phyloP scores from a whole-genome alignment of 1,140 invertebrate genomes.

The Frieseomelitta varia region DNA sequence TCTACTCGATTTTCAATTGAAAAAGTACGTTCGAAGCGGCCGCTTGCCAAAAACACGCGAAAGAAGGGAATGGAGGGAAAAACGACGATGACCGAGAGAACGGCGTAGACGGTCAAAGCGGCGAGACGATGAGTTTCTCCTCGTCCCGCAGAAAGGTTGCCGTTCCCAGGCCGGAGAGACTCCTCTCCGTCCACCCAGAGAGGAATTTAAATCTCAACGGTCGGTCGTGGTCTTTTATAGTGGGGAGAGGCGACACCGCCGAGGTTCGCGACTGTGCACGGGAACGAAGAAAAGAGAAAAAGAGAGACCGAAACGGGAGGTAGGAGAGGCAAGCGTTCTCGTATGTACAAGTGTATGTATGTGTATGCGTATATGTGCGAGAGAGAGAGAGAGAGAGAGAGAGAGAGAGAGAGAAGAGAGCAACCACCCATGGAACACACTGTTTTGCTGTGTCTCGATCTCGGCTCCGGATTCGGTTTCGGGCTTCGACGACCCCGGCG shows the following conservation, averaged over 20 bases:
- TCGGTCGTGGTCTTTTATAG: slow-evolving; percentile 64
- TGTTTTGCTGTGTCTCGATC: slow-evolving; percentile 24
- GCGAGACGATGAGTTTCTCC: slow-evolving; percentile 44
- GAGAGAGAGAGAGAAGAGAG: slow-evolving; percentile 25
- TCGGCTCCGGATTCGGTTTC: background rate
- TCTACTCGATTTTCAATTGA: background rate
- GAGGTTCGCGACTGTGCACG: slow-evolving; percentile 34
- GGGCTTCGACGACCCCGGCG: background rate
- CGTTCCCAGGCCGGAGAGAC: slow-evolving; percentile 66
- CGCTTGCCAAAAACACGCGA: background rate
- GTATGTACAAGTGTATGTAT: background rate
- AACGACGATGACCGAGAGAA: background rate
- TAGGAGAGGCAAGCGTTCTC: background rate
- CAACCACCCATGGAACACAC: slow-evolving; percentile 29
- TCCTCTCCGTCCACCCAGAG: slow-evolving; percentile 62
- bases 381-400: background rate
- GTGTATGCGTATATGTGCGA: background rate
- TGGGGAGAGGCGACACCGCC: slow-evolving; percentile 57
- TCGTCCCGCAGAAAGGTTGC: slow-evolving; percentile 37
- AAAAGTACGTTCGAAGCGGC: background rate
- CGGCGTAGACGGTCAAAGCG: slow-evolving; percentile 29
- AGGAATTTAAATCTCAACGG: slow-evolving; percentile 80
- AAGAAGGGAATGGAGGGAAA: slow-evolving; percentile 1
- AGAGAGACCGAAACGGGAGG: slow-evolving; percentile 2
- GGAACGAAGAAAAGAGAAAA: slow-evolving; percentile 7